Conservation (phyloP, 1,140 invertebrate genomes). For the Euwallacea similis region DNA sequence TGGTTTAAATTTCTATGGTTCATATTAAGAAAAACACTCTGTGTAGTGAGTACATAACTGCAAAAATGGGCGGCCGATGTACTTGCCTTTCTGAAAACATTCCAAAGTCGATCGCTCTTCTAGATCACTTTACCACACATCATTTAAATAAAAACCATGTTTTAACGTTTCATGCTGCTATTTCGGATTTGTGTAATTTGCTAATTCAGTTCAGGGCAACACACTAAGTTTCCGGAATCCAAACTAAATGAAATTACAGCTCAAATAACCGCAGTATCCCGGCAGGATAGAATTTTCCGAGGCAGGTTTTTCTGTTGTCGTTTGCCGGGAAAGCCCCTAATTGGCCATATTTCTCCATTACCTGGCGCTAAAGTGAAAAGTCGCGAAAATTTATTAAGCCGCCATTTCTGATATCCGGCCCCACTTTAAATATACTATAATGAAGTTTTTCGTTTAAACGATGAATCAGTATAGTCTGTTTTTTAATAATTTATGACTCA, state of each 20-base stretch:
- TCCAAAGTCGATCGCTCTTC: too few species aligned
- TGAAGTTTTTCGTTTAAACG: slow-evolving; percentile 21
- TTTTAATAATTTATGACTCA: too few species aligned
- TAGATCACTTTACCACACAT: too few species aligned
- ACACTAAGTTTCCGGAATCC: slow-evolving; percentile 3
- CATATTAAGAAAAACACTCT: too few species aligned
- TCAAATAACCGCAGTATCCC: slow-evolving; percentile 16
- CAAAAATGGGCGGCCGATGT: too few species aligned
- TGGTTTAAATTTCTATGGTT: too few species aligned
- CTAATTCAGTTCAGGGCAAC: background rate
- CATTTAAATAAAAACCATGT: background rate
- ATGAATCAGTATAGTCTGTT: too few species aligned
- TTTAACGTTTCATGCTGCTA: background rate
- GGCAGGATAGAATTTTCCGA: slow-evolving; percentile 14
- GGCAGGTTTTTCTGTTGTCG: slow-evolving; percentile 30
- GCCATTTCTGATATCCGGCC: slow-evolving; percentile 32
- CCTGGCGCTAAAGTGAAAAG: slow-evolving; percentile 32
- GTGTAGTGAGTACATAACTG: too few species aligned
- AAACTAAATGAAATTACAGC: slow-evolving; percentile 27
- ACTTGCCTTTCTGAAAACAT: too few species aligned
- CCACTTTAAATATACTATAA: slow-evolving; percentile 39
- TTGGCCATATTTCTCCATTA: slow-evolving; percentile 41
- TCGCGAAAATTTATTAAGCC: slow-evolving; percentile 39
- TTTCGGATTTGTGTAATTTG: background rate
- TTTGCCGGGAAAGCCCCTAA: slow-evolving; percentile 33